A percentile compares a stretch with the other conserved stretches of the same genome.
These are phyloP conservation scores for Pseudois nayaur DNA, from an alignment of 2,113 vertebrate genomes.

Conservation along the genomic window DNA sequence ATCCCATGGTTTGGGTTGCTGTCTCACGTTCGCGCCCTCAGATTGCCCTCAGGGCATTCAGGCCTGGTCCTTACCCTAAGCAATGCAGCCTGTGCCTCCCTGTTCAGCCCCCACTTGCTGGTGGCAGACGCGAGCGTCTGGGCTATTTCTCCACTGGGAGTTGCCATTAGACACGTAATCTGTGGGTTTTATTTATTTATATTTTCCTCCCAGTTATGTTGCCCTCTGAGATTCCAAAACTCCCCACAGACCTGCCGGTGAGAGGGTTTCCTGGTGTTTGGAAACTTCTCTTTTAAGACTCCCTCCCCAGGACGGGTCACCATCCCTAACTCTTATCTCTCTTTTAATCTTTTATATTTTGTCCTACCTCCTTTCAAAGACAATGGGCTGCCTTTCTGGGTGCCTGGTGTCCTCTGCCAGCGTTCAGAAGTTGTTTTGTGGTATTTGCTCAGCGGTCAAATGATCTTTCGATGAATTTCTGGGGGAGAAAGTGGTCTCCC, in stretches of 20 bases:
- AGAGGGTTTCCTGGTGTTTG: not conserved
- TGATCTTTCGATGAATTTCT: not conserved
- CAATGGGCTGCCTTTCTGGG: not conserved
- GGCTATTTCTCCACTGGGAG: not conserved
- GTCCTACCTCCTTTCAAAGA: not conserved
- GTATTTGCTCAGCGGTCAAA: not conserved
- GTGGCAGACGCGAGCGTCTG: fast-evolving
- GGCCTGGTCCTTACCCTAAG: too few species aligned
- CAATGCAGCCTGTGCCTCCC: too few species aligned
- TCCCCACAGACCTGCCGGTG: fast-evolving
- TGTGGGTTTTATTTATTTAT: not conserved
- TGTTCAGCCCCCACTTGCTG: not conserved
- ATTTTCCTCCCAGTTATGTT: not conserved
- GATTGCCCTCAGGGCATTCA: not conserved
- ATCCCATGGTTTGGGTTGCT: not conserved
- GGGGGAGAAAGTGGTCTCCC: not conserved
- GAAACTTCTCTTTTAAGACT: not conserved
- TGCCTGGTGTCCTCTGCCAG: not conserved
- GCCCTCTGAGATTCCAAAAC: not conserved
- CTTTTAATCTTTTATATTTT: not conserved
- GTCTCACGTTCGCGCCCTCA: fast-evolving
- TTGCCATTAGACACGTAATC: not conserved
- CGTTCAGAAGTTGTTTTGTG: not conserved
- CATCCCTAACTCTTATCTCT: not conserved
- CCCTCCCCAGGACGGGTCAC: fast-evolving